Conservation (phyloP, 2,888 invertebrate species). For the Oeneis ivallda region DNA sequence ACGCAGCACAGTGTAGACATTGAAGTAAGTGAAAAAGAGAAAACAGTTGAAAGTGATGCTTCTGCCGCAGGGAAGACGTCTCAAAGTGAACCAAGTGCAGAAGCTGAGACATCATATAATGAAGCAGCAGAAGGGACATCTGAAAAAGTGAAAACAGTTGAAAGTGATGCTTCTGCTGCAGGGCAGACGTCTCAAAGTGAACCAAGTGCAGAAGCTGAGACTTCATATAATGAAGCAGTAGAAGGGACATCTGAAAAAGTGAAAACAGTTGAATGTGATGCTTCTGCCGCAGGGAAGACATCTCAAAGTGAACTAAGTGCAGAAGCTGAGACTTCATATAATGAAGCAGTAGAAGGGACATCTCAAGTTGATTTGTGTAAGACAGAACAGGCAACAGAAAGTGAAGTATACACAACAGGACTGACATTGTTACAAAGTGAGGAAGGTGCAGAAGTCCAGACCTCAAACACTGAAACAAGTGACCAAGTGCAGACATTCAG, state of each 20-base stretch:
- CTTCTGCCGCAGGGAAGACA: not conserved
- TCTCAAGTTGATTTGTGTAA: not conserved
- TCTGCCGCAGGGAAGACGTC: not conserved
- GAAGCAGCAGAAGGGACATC: not conserved
- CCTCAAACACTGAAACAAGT: not conserved
- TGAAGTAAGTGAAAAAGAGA: not conserved
- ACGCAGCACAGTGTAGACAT: not conserved
- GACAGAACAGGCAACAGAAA: not conserved
- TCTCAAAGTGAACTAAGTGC: not conserved
- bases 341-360: not conserved
- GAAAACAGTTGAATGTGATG: not conserved
- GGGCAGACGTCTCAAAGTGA: slow-evolving; percentile 5
- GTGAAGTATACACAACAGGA: not conserved
- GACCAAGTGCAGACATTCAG: not conserved
- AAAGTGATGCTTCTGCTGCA: not conserved
- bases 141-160: not conserved
- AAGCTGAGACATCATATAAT: not conserved
- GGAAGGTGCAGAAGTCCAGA: not conserved
- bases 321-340: not conserved
- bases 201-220: not conserved
- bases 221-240: not conserved
- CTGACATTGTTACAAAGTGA: not conserved
- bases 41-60: not conserved
- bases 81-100: not conserved
- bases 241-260: not conserved